Evolutionary conservation across 2,113 vertebrate genomes (phyloP), one percentile per base, ranked within the genome.

Genomic region (Tachycineta bicolor): DNA sequence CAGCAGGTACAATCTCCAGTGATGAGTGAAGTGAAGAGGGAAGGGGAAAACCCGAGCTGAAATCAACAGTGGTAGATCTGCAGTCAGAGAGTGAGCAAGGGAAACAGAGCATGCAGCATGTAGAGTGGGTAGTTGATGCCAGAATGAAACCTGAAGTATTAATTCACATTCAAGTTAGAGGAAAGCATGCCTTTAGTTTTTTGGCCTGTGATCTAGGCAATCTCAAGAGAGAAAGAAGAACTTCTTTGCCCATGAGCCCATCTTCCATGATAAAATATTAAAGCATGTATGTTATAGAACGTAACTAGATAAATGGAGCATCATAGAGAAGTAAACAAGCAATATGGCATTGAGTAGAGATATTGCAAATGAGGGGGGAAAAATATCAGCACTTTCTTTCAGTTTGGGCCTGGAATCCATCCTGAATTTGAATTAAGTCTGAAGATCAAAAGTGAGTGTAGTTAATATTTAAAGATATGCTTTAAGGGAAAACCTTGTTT

Each of bases 381-480:
- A 94, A 93, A 88, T n/a, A 86, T 4, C 43, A 52, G 41, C 12
- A 14, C 43, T 86, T 94, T 63, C 79, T 83, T 86, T 86, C 58
- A 19, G 50, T 80, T 88, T 86, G 80, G 46, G 60, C 83, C 75
- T 89, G 49, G 46, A 93, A n/a, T 63, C 63, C 55, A 62, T 73
- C 31, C 43, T 94, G 90, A 88, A 70, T 94, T 90, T 94, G 86
- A 93, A 92, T 94, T 92, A 94, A 94, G 71, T 43, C 17, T 75
- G 86, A 90, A 95, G 95, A 97, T 97, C 90, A 97, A 96, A 97
- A 17, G 0, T 83, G 33, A 89, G 19, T n/a, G 20, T 47, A 37
- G 33, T 95, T 94, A 97, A 97, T 95, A 97, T 97, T 96, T 74
- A 95, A 92, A 86, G 71, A 70, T 55, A 65, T 33, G 79, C 95